Percentiles rank a stretch among this genome's conserved stretches.
phyloP scores from a whole-genome alignment of 1,140 invertebrate genomes.

The Dryas iulia region DNA sequence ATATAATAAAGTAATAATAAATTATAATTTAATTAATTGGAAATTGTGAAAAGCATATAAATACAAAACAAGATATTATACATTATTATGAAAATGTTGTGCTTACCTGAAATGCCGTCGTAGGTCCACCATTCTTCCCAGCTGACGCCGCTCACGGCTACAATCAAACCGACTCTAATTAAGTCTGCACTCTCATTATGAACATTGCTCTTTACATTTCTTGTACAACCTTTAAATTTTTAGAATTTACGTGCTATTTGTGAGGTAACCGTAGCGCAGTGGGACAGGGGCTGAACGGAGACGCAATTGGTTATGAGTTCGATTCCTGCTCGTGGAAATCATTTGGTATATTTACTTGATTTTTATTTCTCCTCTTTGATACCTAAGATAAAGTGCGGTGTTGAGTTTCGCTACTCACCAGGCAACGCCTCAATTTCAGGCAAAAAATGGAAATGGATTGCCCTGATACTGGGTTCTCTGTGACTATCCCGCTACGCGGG shows the following conservation, averaged over 20 bases:
- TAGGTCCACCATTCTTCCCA: constrained; percentile 98
- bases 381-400: no score
- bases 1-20: neutral
- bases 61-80: neutral
- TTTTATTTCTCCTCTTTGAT: no score
- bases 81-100: constrained; percentile 23
- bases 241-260: constrained; percentile 8
- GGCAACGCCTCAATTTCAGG: no score
- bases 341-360: no score
- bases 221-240: constrained; percentile 19
- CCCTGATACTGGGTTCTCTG: no score
- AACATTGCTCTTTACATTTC: constrained; percentile 34
- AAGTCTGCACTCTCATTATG: constrained; percentile 63
- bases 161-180: constrained; percentile 74
- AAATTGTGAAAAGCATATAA: neutral
- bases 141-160: constrained; percentile 83
- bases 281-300: no score
- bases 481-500: no score
- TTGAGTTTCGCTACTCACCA: no score
- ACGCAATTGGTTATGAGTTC: no score
- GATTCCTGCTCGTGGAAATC: no score
- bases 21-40: neutral
- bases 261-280: no score
- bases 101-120: constrained; percentile 94
- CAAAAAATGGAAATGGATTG: no score